phyloP scores from a whole-genome alignment of 1,140 invertebrate species.

The Linepithema humile region DNA sequence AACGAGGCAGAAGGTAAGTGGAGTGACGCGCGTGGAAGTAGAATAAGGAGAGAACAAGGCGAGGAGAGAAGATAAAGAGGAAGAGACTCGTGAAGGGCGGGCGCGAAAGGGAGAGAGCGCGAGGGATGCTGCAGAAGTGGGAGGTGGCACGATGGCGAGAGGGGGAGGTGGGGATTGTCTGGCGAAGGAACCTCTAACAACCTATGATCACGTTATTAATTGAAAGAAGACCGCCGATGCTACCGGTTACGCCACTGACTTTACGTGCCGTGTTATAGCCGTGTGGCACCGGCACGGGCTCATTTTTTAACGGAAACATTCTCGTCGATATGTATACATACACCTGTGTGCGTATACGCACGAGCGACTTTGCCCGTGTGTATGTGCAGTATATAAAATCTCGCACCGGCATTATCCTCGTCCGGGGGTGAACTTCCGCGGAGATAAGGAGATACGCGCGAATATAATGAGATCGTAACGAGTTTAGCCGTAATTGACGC shows the following conservation, averaged over 20 bases:
- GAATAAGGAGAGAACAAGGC: slow-evolving; percentile 67
- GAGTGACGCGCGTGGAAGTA: slow-evolving; percentile 69
- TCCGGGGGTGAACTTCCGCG: slow-evolving; percentile 32
- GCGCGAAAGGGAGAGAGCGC: neutral
- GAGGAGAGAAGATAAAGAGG: slow-evolving; percentile 50
- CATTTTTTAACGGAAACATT: slow-evolving; percentile 71
- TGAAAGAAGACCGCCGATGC: slow-evolving; percentile 82
- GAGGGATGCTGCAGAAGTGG: slow-evolving; percentile 26
- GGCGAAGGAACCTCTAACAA: slow-evolving; percentile 77
- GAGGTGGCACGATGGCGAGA: neutral
- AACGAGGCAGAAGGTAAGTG: slow-evolving; percentile 66
- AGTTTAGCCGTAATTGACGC: slow-evolving; percentile 54
- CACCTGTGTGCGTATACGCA: neutral
- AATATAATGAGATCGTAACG: slow-evolving; percentile 54
- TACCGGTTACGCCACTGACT: slow-evolving; percentile 78
- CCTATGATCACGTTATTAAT: slow-evolving; percentile 84
- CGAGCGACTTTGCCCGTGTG: neutral
- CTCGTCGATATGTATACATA: slow-evolving; percentile 60
- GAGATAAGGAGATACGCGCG: slow-evolving; percentile 51
- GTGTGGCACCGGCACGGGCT: slow-evolving; percentile 65
- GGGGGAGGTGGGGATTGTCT: slow-evolving; percentile 69
- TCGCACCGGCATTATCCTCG: slow-evolving; percentile 17
- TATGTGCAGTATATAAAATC: neutral
- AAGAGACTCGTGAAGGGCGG: slow-evolving; percentile 47
- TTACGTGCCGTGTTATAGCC: slow-evolving; percentile 72